Base-by-base conservation (phyloP, 2,113 vertebrate species). In the Tylochromis polylepis region DNA sequence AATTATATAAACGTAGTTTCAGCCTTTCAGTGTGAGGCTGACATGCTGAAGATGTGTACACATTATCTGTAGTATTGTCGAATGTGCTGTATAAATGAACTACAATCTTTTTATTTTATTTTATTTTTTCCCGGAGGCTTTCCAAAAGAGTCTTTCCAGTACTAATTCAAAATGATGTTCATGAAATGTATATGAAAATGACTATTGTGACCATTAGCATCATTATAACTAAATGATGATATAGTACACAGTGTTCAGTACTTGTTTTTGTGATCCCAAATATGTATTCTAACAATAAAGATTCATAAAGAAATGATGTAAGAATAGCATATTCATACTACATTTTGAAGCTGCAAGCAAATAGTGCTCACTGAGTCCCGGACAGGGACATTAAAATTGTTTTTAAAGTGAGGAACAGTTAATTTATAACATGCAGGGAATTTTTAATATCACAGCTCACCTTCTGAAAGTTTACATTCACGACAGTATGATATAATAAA, bases 161-260 rank as follows among this genome's bases (percentile, higher is more conserved):
- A 41, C 7, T 0, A 43, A 43, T 43, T 70, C 38, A 70, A 70
- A 43, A 16, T 9, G 7, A 43, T 70, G 38, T 43, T 43, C 41
- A 16, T 12, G 65, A 72, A 72, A 46, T 6, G 65, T 65, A n/a
- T 65, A 72, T 72, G 38, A 43, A 41, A 72, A 24, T 72, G n/a
- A 43, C n/a, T 70, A 31, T 60, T 60, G 65, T 72, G 27, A 27
- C 38, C 43, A 72, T 46, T 14, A 72, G 22, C 22, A 46, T 46
- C 67, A 46, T 72, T 22, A 72, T 65, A 43, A 72, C 22, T 72
- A 46, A 72, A 46, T 72, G 38, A 27, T 24, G n/a, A 43, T 43
- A 43, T 70, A 18, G 38, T 72, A 72, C 34, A 67, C n/a, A 72
- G 38, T 72, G 67, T 72, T 72, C 67, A 70, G n/a, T 70, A 16